Base-by-base conservation (phyloP, 2,888 invertebrate genomes). In the Macrostomum cliftonense region DNA sequence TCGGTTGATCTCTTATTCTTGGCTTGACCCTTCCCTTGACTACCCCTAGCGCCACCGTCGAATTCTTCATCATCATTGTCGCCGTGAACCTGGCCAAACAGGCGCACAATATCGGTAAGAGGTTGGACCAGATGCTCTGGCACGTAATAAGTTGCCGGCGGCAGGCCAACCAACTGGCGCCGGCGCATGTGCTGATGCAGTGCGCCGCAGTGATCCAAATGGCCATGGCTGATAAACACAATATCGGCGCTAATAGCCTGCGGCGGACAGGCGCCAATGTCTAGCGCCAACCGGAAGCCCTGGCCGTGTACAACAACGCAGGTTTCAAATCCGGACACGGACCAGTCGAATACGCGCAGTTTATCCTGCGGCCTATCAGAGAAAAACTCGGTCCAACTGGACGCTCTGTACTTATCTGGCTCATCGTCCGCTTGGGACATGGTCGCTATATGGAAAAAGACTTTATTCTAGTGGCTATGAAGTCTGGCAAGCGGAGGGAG, bases 171-270 rank as follows among this genome's bases (percentile, higher is more conserved):
- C 42, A 65, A 52, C 11, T 55, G 54, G 14, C 63, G 54, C 47
- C 62, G 62, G 16, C 59, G 48, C 2, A 57, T 57, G 55, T 65
- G 65, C 21, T 59, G 60, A 12, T 59, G 55, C 12, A 65, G 40
- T 7, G 57, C 61, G 11, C 58, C 57, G 21, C 62, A 55, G 42
- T 65, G 65, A 46, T 65, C 65, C 53, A 62, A 56, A 52, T 65
- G 65, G 1, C 64, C 64, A 56, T 65, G 65, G 39, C 47, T 47
- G 37, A 62, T 58, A 37, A 61, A 60, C 7, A 62, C 60, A 51
- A 56, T 51, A 16, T 54, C 52, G 48, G 58, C 54, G 12, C 47
- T 50, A 1, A 61, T 52, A 38, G 60, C 55, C 38, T 56, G 54
- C 21, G 54, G 45, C 13, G 55, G 51, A 4, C 59, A 50, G 39